Conservation (phyloP, 2,888 invertebrate genomes). For the Tortricodes alternella region DNA sequence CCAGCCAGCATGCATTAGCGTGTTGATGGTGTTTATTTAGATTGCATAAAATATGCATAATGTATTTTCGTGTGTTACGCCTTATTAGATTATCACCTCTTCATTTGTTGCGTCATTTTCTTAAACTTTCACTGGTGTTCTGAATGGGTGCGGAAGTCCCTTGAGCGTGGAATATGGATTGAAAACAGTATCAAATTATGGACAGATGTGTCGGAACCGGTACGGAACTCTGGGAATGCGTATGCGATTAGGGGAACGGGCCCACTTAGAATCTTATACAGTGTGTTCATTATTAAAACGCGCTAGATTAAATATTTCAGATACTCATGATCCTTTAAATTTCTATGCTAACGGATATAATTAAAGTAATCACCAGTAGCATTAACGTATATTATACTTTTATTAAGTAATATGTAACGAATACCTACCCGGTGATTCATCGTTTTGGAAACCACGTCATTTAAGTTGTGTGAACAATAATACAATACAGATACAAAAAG, state of each 20-base stretch:
- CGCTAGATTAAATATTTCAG: background rate
- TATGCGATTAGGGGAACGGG: conserved; percentile 42
- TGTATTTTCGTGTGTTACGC: conserved; percentile 31
- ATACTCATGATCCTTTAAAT: too few relatives aligned
- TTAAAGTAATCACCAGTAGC: too few relatives aligned
- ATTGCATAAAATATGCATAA: conserved; percentile 32
- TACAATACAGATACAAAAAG: conserved; percentile 21
- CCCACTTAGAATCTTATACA: conserved; percentile 43
- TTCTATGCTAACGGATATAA: too few relatives aligned
- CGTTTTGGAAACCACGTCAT: conserved; percentile 7
- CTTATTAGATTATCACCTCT: conserved; percentile 35
- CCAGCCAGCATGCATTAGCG: conserved; percentile 20
- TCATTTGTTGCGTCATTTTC: conserved; percentile 44
- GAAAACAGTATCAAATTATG: conserved; percentile 38
- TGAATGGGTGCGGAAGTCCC: conserved; percentile 54
- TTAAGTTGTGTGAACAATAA: conserved; percentile 15
- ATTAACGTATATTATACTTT: too few relatives aligned
- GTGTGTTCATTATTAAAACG: conserved; percentile 38
- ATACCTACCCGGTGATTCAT: too few relatives aligned
- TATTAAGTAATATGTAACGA: background rate
- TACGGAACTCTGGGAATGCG: conserved; percentile 54
- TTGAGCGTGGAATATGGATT: conserved; percentile 34
- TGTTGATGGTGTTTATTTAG: conserved; percentile 25
- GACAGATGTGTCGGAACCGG: conserved; percentile 73
- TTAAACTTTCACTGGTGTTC: conserved; percentile 51